Evolutionary conservation across 2,113 vertebrate genomes (phyloP), one percentile per base, ranked within the genome.

Genomic region (Neofelis nebulosa): DNA sequence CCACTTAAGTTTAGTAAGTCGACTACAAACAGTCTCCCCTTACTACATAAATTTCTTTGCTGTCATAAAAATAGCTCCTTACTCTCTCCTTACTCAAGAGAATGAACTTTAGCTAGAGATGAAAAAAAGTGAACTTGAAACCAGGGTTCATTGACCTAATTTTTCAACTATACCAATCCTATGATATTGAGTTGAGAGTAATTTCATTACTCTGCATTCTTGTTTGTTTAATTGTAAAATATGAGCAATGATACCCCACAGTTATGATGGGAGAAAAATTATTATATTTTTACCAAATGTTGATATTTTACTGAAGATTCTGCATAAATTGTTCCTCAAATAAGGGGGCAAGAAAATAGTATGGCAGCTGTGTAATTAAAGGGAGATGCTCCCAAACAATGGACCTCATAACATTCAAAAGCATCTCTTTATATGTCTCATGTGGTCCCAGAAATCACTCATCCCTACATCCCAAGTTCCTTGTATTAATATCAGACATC

Each of bases 41-140:
- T 76, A 71, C 18, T 33, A 48, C 57, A 31, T 55, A 61, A 45
- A 41, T 74, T 80, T 93, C 57, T 96, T 79, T 50, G 36, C 68
- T 8, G 0, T n/a, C 3, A 87, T 63, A 76, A 86, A 76, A 80
- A 82, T 11, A 76, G 36, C 3, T 80, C 55, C 45, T 48, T 71
- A 63, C 66, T 95, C 79, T 85, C 55, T 57, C 6, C 4, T 29
- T 33, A 63, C 41, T 78, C 38, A 31, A 96, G 31, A 45, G 52
- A 93, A 93, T 69, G 15, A 87, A 36, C 63, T 96, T 78, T 68
- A 90, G 0, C 36, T 29, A 71, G n/a, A 91, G 38, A 76, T 79
- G 13, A 14, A 83, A 80, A 89, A 65, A 73, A 61, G 36, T 95
- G 74, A 93, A 93, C 45, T 25, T 82, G 66, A 97, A 93, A 69